Percentiles rank a stretch among this genome's conserved stretches.
phyloP scores from a whole-genome alignment of 2,797 vertebrate species.

The Rhinichthys osculus region DNA sequence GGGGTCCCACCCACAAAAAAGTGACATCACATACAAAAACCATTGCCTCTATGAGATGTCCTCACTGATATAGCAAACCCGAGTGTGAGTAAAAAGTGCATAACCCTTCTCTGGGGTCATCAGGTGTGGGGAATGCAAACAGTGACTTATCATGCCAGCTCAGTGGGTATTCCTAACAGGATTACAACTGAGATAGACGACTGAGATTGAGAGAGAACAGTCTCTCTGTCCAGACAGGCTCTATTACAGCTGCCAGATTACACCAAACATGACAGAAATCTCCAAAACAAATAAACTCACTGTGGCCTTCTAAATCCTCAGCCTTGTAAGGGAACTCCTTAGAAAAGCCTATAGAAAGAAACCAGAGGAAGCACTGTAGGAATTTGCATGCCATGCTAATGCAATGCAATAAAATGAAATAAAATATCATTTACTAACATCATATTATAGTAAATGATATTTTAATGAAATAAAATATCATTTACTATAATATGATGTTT shows the following conservation, averaged over 20 bases:
- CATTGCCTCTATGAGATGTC: background rate
- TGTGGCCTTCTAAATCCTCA: background rate
- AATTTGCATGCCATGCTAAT: background rate
- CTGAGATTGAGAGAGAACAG: background rate
- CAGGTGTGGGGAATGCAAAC: constrained; percentile 34
- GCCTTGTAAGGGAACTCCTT: background rate
- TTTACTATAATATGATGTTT: background rate
- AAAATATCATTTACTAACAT: background rate
- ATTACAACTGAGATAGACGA: constrained; percentile 4
- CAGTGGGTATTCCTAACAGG: constrained; percentile 34
- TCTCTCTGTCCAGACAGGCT: constrained; percentile 10
- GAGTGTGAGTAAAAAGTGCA: background rate
- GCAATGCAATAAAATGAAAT: background rate
- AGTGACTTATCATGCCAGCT: constrained; percentile 1
- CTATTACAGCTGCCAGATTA: background rate
- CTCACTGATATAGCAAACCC: background rate
- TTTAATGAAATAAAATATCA: background rate
- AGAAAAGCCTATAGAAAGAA: background rate
- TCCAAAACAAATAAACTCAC: constrained; percentile 5
- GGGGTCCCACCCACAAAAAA: background rate
- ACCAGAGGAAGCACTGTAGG: background rate
- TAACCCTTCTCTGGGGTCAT: constrained; percentile 2
- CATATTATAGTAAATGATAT: too few relatives aligned
- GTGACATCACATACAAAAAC: background rate
- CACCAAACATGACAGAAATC: background rate